A percentile compares a stretch with the other conserved stretches of the same genome.
These are phyloP conservation scores for Paratrypauchen microcephalus DNA, from an alignment of 2,797 vertebrate species.

Conservation along the genomic window DNA sequence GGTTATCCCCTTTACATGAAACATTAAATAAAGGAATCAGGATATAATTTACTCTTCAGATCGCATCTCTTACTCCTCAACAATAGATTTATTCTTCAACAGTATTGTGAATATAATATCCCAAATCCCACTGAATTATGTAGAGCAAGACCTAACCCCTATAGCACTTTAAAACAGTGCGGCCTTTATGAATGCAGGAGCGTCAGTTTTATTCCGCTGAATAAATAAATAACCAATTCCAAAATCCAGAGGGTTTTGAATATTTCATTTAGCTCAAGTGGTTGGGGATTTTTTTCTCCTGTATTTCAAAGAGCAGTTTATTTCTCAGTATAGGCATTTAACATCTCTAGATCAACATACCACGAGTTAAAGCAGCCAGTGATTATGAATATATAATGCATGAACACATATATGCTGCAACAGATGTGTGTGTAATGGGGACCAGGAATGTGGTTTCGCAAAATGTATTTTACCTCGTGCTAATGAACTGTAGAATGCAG, in stretches of 20 bases:
- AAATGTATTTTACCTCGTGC: neutral
- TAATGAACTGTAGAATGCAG: neutral
- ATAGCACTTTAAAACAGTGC: constrained; percentile 12
- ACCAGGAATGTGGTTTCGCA: neutral
- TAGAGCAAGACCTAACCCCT: constrained; percentile 7
- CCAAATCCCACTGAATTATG: constrained; percentile 6
- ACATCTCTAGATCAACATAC: neutral
- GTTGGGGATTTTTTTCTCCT: constrained; percentile 12
- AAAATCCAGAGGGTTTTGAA: constrained; percentile 17
- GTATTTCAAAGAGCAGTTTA: constrained; percentile 6
- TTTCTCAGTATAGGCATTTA: constrained; percentile 10
- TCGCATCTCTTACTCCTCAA: neutral
- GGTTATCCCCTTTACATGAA: constrained; percentile 2
- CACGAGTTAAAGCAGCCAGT: neutral
- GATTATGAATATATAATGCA: constrained; percentile 7
- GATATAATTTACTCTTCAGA: constrained; percentile 4
- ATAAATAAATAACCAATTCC: constrained; percentile 15
- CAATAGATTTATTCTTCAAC: constrained; percentile 3
- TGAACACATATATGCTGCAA: neutral
- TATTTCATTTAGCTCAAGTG: constrained; percentile 16
- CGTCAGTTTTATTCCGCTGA: constrained; percentile 10
- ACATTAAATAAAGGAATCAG: neutral
- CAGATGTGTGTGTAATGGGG: neutral
- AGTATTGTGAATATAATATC: constrained; percentile 5
- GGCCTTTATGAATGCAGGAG: constrained; percentile 5